Base-by-base conservation (phyloP, 2,113 vertebrate species). In the Larimichthys polyactis region DNA sequence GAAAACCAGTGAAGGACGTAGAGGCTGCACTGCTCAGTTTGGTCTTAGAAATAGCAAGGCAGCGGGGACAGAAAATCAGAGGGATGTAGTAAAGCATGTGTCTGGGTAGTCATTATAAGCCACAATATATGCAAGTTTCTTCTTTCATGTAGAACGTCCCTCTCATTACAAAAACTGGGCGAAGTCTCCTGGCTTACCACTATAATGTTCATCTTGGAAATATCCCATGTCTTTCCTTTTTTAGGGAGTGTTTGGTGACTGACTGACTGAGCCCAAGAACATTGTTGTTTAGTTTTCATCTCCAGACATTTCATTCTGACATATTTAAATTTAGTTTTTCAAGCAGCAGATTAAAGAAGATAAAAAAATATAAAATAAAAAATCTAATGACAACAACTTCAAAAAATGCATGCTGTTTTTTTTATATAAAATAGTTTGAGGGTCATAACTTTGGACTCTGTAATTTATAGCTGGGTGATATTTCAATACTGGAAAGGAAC, bases 101-200 rank as follows among this genome's bases (percentile, higher is more conserved):
- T 82, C 77, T 71, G 73, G 81, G 86, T 91, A 87, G 75, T 90
- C 84, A 93, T 94, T 93, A 93, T 11, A 82, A 87, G 80, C 85
- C 87, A 14, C 89, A 77, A 51, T 82, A 72, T 84, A 83, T 83
- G 72, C 75, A 77, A 51, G 63, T 40, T 57, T 51, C 14, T 11
- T 20, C 75, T 92, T 86, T 91, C 81, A 93, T 80, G 86, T 44
- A 17, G 11, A 58, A 57, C 70, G 20, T 68, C 88, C 89, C 92
- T 93, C 69, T 95, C 91, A 94, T 95, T 93, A 91, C 24, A 54
- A 68, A 71, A 87, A 72, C 81, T 74, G 84, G 89, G 88, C 79
- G 55, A 70, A 48, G 87, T 58, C 83, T 87, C 60, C 9, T 19
- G 46, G 57, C 36, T 54, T 52, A 43, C 76, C 68, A 79, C 85